These are phyloP conservation scores for Corythornis vintsioides DNA, from an alignment of 2,113 vertebrate genomes.

Conservation along the genomic window DNA sequence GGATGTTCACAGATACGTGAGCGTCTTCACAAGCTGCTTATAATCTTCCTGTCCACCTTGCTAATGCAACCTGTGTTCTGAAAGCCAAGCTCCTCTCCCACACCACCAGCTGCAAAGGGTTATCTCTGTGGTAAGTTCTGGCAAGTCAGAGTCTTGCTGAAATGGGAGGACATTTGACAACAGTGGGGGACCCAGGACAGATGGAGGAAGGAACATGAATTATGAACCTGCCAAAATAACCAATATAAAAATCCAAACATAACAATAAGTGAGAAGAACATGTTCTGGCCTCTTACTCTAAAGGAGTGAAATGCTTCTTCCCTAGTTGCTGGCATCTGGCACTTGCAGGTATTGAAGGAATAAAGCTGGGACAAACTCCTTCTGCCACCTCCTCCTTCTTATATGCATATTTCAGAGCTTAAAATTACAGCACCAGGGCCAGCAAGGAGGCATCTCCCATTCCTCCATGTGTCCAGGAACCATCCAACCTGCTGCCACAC, in stretches of 20 bases:
- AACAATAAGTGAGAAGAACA: neutral
- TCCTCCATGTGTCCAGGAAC: neutral
- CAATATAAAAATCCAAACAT: neutral
- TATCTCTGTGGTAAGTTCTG: neutral
- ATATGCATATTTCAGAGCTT: neutral
- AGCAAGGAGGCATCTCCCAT: neutral
- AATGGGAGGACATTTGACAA: neutral
- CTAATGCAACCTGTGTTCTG: neutral
- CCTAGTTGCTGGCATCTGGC: neutral
- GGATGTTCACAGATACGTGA: neutral
- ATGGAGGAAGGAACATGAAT: neutral
- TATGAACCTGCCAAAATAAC: neutral
- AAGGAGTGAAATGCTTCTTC: neutral
- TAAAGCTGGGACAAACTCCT: neutral
- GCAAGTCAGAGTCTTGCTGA: neutral
- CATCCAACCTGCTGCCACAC: neutral
- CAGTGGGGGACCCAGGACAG: neutral
- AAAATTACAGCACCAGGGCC: neutral
- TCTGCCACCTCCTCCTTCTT: neutral
- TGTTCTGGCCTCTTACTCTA: neutral
- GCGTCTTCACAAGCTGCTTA: neutral
- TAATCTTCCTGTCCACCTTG: neutral
- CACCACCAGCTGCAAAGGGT: neutral
- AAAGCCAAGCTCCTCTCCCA: neutral
- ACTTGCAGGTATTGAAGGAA: neutral